Conservation (phyloP, 2,888 invertebrate species). For the Drosophila anomelani region DNA sequence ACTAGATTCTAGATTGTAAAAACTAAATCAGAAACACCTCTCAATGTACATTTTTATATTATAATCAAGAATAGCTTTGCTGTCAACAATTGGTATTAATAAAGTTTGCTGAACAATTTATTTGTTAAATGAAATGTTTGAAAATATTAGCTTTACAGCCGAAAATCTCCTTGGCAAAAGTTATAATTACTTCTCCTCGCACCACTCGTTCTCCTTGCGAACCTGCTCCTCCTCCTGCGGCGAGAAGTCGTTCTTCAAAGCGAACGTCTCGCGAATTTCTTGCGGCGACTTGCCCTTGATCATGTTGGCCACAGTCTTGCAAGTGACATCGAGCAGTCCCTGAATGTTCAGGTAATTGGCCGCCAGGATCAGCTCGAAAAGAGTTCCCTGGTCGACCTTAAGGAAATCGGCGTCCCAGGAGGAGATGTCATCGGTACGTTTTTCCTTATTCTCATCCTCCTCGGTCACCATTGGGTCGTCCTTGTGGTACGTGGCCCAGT, state of each 20-base stretch:
- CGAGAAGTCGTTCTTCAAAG: constrained; percentile 37
- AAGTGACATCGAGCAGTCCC: constrained; percentile 44
- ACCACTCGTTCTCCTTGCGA: constrained; percentile 97
- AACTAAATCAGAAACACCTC: background rate
- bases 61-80: background rate
- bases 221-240: constrained; percentile 89
- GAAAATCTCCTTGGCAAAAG: background rate
- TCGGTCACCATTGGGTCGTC: constrained; percentile 98
- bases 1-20: background rate
- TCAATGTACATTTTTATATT: background rate
- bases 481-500: constrained; percentile 97
- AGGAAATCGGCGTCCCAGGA: constrained; percentile 99
- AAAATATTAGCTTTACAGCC: background rate
- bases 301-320: constrained; percentile 52
- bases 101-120: constrained; percentile 9
- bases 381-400: constrained; percentile 93
- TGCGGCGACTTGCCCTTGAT: constrained; percentile 81
- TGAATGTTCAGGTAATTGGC: constrained; percentile 48
- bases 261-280: constrained; percentile 41
- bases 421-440: constrained; percentile 92
- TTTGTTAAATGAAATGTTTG: background rate
- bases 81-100: background rate
- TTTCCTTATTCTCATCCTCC: constrained; percentile 98
- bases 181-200: constrained; percentile 78
- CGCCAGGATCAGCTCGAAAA: constrained; percentile 45